These are phyloP conservation scores for Parapristionchus giblindavisi DNA, from an alignment of 2,888 invertebrate species.

Conservation along the genomic window DNA sequence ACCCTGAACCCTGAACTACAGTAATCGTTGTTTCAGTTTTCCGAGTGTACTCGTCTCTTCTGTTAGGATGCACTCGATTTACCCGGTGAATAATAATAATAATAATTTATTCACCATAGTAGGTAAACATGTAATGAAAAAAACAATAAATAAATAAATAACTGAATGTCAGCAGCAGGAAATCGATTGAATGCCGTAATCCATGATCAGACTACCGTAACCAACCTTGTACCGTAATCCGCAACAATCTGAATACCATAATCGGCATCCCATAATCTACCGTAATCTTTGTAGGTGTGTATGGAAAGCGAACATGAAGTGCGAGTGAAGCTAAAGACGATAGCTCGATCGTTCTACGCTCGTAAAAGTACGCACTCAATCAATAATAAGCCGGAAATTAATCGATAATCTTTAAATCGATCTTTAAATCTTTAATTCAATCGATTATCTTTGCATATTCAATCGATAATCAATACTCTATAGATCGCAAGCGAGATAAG, in stretches of 20 bases:
- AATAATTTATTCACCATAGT: slow-evolving; percentile 67
- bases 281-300: slow-evolving; percentile 56
- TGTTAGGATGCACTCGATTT: slow-evolving; percentile 50
- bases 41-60: slow-evolving; percentile 59
- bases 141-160: too few species aligned
- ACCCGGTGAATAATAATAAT: slow-evolving; percentile 67
- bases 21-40: slow-evolving; percentile 54
- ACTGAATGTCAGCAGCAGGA: slow-evolving; percentile 51
- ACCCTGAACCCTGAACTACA: neutral
- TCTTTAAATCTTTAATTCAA: neutral
- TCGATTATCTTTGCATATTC: neutral
- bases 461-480: neutral
- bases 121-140: slow-evolving; percentile 58
- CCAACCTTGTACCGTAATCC: too few species aligned
- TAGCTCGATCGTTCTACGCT: slow-evolving; percentile 61
- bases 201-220: neutral
- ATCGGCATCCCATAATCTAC: too few species aligned
- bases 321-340: slow-evolving; percentile 63
- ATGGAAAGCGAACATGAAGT: slow-evolving; percentile 62
- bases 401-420: too few species aligned
- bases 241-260: too few species aligned
- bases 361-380: slow-evolving; percentile 60
- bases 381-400: too few species aligned
- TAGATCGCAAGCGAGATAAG: slow-evolving; percentile 45
- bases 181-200: too few species aligned